phyloP scores from a whole-genome alignment of 1,140 invertebrate species.

The Lucilia sericata region DNA sequence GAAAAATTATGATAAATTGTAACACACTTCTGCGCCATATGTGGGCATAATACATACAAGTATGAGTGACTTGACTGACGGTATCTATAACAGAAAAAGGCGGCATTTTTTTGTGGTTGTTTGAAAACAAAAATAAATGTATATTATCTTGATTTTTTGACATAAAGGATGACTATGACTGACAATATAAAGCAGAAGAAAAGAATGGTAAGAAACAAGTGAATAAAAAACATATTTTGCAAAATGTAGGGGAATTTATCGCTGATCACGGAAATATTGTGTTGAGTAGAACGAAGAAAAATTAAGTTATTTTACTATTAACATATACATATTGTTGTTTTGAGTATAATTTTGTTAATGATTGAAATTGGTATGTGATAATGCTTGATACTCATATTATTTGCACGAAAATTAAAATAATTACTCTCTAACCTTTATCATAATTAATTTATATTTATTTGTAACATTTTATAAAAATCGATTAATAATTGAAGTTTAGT shows the following conservation, averaged over 20 bases:
- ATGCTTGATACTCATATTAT: too few species aligned
- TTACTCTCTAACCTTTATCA: too few species aligned
- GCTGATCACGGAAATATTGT: too few species aligned
- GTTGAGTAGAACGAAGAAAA: too few species aligned
- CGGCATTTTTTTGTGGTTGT: background rate
- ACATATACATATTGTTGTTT: too few species aligned
- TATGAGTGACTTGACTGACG: background rate
- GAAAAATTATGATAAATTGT: constrained; percentile 45
- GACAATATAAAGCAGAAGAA: background rate
- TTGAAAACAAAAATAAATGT: constrained; percentile 17
- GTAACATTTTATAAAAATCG: too few species aligned
- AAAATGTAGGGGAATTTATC: background rate
- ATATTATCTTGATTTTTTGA: constrained; percentile 20
- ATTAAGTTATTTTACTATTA: too few species aligned
- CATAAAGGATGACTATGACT: constrained; percentile 23
- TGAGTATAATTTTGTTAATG: too few species aligned
- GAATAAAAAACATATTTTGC: background rate
- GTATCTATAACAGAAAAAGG: background rate
- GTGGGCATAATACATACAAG: constrained; percentile 36
- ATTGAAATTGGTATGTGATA: too few species aligned
- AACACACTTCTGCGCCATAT: constrained; percentile 46
- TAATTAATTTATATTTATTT: too few species aligned
- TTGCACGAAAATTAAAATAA: too few species aligned
- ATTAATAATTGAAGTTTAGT: too few species aligned
- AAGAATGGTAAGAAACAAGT: background rate